Conservation (phyloP, 2,888 invertebrate genomes). For the Dascillus cervinus region DNA sequence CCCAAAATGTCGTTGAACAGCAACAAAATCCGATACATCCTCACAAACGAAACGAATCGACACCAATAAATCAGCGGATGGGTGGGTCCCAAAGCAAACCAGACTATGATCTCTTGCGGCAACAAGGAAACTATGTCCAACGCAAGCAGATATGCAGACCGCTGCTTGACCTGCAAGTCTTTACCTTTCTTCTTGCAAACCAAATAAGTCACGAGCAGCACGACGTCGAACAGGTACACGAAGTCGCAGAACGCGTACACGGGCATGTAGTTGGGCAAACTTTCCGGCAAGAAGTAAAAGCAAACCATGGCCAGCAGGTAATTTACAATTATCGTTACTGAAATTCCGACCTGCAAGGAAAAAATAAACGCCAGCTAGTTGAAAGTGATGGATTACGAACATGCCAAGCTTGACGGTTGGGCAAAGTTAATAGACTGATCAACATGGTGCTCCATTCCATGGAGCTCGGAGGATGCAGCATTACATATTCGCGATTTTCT, state of each 20-base stretch:
- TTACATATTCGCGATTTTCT: conserved; percentile 1
- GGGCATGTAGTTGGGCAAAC: neutral
- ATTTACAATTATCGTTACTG: conserved; percentile 1
- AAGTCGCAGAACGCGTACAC: conserved; percentile 3
- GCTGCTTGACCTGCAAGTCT: conserved; percentile 4
- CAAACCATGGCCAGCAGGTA: conserved; percentile 4
- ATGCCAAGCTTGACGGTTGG: conserved; percentile 1
- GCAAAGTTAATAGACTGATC: neutral
- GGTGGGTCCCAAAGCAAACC: neutral
- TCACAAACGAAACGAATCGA: conserved; percentile 38
- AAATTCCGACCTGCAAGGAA: too few species aligned
- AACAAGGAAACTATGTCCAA: conserved; percentile 6
- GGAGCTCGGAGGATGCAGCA: neutral
- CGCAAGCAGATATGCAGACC: neutral
- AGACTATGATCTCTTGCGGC: conserved; percentile 4
- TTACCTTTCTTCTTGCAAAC: conserved; percentile 1
- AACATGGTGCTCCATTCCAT: neutral
- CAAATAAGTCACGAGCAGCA: conserved; percentile 1
- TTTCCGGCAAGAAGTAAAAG: conserved; percentile 1
- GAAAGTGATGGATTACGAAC: conserved; percentile 5
- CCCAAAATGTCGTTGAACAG: conserved; percentile 43
- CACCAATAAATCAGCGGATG: neutral
- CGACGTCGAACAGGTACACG: conserved; percentile 5
- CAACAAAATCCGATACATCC: conserved; percentile 43
- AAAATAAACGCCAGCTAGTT: too few species aligned